Conservation (phyloP, 1,140 invertebrate genomes). For the Sitodiplosis mosellana region DNA sequence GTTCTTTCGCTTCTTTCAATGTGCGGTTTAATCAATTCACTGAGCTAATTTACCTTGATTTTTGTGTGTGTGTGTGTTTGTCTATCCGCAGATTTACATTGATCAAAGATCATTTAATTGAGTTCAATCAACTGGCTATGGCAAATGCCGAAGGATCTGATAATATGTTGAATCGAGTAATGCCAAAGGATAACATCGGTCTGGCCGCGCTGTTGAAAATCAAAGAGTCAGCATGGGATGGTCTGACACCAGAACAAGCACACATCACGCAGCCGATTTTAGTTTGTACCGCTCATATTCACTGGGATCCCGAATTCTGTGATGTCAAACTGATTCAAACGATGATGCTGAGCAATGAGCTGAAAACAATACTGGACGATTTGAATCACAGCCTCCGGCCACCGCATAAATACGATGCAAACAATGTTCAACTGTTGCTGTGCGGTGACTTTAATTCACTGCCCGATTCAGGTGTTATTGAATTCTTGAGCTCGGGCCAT, state of each 20-base stretch:
- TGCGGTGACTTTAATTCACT: constrained; percentile 99
- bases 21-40: background rate
- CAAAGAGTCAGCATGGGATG: constrained; percentile 85
- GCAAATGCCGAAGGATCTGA: constrained; percentile 94
- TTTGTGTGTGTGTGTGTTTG: background rate
- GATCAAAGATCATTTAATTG: constrained; percentile 87
- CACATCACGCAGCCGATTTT: constrained; percentile 70
- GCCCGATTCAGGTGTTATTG: constrained; percentile 93
- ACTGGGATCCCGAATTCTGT: constrained; percentile 99
- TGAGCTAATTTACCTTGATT: background rate
- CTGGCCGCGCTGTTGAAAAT: constrained; percentile 86
- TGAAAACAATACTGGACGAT: constrained; percentile 67
- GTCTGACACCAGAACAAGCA: constrained; percentile 49
- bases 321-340: constrained; percentile 99
- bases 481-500: constrained; percentile 78
- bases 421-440: constrained; percentile 79
- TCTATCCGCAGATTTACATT: constrained; percentile 62
- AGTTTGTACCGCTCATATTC: constrained; percentile 96
- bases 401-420: constrained; percentile 45
- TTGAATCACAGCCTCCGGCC: constrained; percentile 38
- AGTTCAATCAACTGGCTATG: constrained; percentile 98
- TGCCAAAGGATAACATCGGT: constrained; percentile 99
- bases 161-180: constrained; percentile 97
- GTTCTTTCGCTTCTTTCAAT: constrained; percentile 1
- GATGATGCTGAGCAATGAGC: constrained; percentile 96